Conservation (phyloP, 2,888 invertebrate species). For the Chrysolina americana region DNA sequence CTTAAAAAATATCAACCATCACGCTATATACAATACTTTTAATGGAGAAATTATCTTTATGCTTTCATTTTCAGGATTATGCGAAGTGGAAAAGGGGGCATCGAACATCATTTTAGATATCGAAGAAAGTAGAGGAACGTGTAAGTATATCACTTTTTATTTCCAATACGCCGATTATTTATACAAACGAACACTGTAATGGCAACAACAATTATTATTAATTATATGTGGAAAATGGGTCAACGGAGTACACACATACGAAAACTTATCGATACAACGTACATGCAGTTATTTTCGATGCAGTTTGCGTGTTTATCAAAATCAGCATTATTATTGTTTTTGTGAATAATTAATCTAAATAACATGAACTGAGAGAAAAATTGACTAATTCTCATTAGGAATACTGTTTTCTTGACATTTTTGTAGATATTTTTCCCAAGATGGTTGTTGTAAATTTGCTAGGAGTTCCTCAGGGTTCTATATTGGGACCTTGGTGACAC, state of each 20-base stretch:
- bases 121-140: slow-evolving; percentile 87
- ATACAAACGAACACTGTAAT: slow-evolving; percentile 21
- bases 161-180: slow-evolving; percentile 28
- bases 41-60: slow-evolving; percentile 4
- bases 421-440: no score
- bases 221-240: slow-evolving; percentile 21
- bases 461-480: no score
- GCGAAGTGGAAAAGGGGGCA: slow-evolving; percentile 90
- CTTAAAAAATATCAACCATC: no score
- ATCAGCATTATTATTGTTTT: slow-evolving; percentile 11
- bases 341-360: not conserved
- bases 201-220: slow-evolving; percentile 21
- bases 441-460: no score
- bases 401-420: no score
- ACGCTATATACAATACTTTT: no score
- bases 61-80: slow-evolving; percentile 72
- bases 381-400: not conserved
- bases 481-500: no score
- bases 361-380: not conserved
- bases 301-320: slow-evolving; percentile 3
- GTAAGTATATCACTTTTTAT: slow-evolving; percentile 75
- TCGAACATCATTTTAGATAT: slow-evolving; percentile 92
- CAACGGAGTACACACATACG: slow-evolving; percentile 1
- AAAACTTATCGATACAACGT: not conserved
- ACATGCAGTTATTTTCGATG: not conserved